Conservation (phyloP, 1,140 invertebrate genomes). For the Drosophila kohkoa region DNA sequence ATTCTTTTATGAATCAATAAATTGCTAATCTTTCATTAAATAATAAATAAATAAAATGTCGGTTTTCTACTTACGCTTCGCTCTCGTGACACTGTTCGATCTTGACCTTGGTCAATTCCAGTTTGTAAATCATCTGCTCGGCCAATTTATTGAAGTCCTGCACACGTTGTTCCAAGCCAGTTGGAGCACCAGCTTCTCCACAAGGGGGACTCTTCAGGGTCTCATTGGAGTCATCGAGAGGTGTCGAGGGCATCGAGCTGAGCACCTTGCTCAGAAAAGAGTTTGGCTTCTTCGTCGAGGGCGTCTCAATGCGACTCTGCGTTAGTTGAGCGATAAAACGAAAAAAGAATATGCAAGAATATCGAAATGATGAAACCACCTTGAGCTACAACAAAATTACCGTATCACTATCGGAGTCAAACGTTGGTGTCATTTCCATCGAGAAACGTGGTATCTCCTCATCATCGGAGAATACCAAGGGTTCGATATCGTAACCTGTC, state of each 20-base stretch:
- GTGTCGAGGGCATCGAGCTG: constrained; percentile 58
- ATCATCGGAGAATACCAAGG: constrained; percentile 90
- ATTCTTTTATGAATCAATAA: too few relatives aligned
- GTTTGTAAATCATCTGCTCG: constrained; percentile 88
- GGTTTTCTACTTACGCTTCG: constrained; percentile 85
- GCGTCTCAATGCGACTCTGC: constrained; percentile 83
- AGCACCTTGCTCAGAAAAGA: constrained; percentile 73
- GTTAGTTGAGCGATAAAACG: background rate
- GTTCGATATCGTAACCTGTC: constrained; percentile 86
- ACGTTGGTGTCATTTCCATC: constrained; percentile 82
- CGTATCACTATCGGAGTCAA: constrained; percentile 85
- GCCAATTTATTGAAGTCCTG: constrained; percentile 87
- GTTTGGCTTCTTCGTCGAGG: constrained; percentile 74
- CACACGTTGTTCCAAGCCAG: constrained; percentile 72
- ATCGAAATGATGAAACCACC: constrained; percentile 14
- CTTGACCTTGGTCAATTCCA: constrained; percentile 89
- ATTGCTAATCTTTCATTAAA: too few relatives aligned
- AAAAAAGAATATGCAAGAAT: constrained; percentile 2
- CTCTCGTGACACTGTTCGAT: constrained; percentile 88
- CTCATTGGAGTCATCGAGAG: constrained; percentile 73
- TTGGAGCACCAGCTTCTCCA: constrained; percentile 30
- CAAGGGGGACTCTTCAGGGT: constrained; percentile 70
- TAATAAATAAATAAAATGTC: too few relatives aligned
- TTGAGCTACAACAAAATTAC: constrained; percentile 69
- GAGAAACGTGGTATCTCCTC: constrained; percentile 86